Conservation (phyloP, 2,888 invertebrate genomes). For the Nasonovia ribisnigri region DNA sequence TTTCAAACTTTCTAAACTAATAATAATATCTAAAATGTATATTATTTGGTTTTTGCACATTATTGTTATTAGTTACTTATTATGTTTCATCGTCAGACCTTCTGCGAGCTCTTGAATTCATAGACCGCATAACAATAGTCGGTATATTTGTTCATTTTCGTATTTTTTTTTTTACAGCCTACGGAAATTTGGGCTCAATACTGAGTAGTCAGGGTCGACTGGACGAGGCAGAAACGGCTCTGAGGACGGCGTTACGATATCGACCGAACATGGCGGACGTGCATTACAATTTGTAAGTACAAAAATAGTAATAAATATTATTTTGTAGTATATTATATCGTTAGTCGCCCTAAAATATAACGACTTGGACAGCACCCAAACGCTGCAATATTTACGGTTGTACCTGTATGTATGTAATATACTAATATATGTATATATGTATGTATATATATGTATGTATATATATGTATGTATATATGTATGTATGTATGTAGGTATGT, state of each 20-base stretch:
- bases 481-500: background rate
- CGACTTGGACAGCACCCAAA: conserved; percentile 40
- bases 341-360: conserved; percentile 19
- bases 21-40: background rate
- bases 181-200: conserved; percentile 96
- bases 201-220: conserved; percentile 88
- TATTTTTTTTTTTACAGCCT: conserved; percentile 76
- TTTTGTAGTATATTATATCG: conserved; percentile 18
- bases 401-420: background rate
- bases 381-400: background rate
- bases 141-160: background rate
- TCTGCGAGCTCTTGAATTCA: background rate
- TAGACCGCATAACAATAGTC: background rate
- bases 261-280: conserved; percentile 98
- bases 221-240: conserved; percentile 90
- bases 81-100: background rate
- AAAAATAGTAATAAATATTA: background rate
- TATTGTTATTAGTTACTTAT: background rate
- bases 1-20: background rate
- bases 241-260: conserved; percentile 88
- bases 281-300: conserved; percentile 82
- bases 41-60: background rate
- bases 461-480: background rate
- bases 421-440: background rate
- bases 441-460: background rate